phyloP scores from a whole-genome alignment of 1,140 invertebrate species.

The Diprion similis region DNA sequence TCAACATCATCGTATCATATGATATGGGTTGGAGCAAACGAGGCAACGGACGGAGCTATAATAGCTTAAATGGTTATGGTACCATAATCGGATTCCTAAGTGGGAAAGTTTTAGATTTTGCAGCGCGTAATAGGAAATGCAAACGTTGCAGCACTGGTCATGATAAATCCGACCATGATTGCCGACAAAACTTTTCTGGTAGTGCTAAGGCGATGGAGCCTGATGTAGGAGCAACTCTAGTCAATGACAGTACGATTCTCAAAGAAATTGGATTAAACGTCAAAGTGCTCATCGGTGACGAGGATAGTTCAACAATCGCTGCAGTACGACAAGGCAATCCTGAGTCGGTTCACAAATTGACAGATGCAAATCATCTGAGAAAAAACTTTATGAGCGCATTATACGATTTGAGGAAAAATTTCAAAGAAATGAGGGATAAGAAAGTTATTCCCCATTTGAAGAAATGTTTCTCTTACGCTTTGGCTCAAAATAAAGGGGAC shows the following conservation, averaged over 20 bases:
- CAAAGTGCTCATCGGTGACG: constrained; percentile 24
- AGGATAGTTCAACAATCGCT: constrained; percentile 21
- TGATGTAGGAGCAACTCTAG: background rate
- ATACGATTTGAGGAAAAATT: too few species aligned
- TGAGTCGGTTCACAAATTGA: constrained; percentile 20
- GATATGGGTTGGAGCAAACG: background rate
- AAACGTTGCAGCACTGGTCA: background rate
- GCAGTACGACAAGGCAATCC: constrained; percentile 7
- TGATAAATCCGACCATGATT: constrained; percentile 11
- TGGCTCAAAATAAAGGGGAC: constrained; percentile 24
- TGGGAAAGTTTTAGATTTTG: constrained; percentile 12
- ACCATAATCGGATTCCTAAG: constrained; percentile 5
- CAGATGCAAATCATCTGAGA: constrained; percentile 23
- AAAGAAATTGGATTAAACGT: too few species aligned
- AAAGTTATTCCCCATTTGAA: constrained; percentile 25
- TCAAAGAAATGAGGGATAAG: background rate
- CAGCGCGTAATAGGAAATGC: constrained; percentile 12
- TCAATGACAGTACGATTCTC: constrained; percentile 9
- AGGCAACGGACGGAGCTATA: background rate
- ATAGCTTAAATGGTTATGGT: constrained; percentile 15
- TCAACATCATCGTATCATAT: constrained; percentile 1
- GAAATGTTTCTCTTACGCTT: constrained; percentile 26
- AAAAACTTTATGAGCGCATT: constrained; percentile 20
- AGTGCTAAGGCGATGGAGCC: constrained; percentile 19
- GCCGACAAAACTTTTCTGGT: constrained; percentile 14